Conservation (phyloP, 1,140 invertebrate genomes). For the Tetragonula clypearis region DNA sequence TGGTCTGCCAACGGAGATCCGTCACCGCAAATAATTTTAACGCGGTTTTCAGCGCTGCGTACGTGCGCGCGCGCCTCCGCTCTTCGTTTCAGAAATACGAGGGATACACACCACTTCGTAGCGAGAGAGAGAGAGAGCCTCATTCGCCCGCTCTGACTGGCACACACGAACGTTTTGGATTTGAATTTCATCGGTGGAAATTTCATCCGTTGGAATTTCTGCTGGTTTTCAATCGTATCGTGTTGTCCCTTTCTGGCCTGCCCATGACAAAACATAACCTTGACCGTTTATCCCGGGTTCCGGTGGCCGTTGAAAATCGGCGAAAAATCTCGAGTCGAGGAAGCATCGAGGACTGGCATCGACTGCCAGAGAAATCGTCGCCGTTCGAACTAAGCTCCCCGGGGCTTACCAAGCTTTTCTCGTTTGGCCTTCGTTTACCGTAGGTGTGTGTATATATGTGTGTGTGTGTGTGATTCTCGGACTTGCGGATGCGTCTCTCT, state of each 20-base stretch:
- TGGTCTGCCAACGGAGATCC: not conserved
- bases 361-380: not conserved
- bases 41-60: not conserved
- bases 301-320: not conserved
- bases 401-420: not conserved
- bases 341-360: not conserved
- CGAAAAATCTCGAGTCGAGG: not conserved
- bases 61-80: not conserved
- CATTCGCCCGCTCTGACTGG: not conserved
- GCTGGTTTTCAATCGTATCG: not conserved
- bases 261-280: slow-evolving; percentile 1
- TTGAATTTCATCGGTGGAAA: slow-evolving; percentile 41
- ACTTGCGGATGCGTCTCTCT: not conserved
- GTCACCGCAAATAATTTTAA: slow-evolving; percentile 21
- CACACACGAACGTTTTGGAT: not conserved
- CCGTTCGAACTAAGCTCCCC: not conserved
- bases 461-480: not conserved
- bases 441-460: not conserved
- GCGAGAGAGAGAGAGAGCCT: too few species aligned
- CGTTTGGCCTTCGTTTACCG: not conserved
- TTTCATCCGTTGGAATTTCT: slow-evolving; percentile 40
- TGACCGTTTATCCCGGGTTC: not conserved
- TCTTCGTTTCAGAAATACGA: slow-evolving; percentile 14
- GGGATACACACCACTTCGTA: too few species aligned
- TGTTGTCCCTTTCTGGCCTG: too few species aligned